Conservation (phyloP, 2,113 vertebrate genomes). For the Herpailurus yagouaroundi region DNA sequence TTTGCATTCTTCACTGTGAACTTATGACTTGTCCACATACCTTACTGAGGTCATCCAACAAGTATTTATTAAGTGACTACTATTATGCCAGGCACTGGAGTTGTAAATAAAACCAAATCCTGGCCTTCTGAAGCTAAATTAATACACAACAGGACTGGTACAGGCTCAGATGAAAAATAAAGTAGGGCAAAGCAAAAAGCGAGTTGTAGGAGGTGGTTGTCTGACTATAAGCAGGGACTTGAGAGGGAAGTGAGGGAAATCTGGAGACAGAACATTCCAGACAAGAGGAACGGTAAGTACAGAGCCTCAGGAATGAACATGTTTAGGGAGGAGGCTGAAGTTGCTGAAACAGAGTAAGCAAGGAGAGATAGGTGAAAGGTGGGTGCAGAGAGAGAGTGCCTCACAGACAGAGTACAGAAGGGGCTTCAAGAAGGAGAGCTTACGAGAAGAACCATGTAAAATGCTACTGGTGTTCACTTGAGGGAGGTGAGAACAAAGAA, state of each 20-base stretch:
- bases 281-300: not conserved
- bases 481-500: no score
- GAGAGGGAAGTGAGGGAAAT: not conserved
- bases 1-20: not conserved
- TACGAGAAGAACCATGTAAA: fast-evolving
- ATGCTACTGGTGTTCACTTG: fast-evolving
- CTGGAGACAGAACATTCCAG: not conserved
- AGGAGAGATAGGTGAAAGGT: no score
- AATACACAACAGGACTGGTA: not conserved
- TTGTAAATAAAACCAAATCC: not conserved
- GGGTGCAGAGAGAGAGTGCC: not conserved
- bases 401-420: not conserved
- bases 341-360: not conserved
- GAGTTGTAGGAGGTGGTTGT: no score
- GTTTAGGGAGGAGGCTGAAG: not conserved
- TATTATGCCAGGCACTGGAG: not conserved
- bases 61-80: not conserved
- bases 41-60: not conserved
- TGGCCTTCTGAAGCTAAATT: not conserved
- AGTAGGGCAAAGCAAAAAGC: not conserved
- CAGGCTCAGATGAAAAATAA: not conserved
- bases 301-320: not conserved
- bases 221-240: not conserved
- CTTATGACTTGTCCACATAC: not conserved
- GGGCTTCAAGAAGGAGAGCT: not conserved